Percentiles rank a stretch among this genome's conserved stretches.
These are phyloP conservation scores for Neodiprion pinetum DNA, from an alignment of 1,140 invertebrate species.

Conservation along the genomic window DNA sequence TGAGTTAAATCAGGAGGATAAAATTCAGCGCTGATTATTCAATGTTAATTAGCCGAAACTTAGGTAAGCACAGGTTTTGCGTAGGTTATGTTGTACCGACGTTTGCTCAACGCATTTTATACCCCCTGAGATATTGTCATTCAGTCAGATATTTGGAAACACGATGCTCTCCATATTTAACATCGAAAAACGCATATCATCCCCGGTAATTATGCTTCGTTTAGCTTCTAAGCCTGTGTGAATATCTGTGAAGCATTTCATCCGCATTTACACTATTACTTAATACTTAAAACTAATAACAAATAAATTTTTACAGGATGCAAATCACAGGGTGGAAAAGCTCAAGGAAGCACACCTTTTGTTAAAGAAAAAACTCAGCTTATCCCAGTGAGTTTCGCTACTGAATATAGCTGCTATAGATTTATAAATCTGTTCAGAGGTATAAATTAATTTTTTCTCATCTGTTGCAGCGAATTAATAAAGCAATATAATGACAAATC, in stretches of 20 bases:
- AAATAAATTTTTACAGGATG: slow-evolving; percentile 24
- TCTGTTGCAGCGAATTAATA: slow-evolving; percentile 40
- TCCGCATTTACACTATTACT: no score
- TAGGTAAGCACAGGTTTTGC: background rate
- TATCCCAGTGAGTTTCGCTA: slow-evolving; percentile 43
- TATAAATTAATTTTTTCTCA: background rate
- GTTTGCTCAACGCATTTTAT: background rate
- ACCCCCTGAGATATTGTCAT: background rate
- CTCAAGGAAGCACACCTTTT: slow-evolving; percentile 35
- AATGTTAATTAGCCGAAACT: background rate
- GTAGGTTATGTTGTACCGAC: background rate
- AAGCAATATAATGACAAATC: slow-evolving; percentile 40
- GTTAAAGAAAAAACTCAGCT: slow-evolving; percentile 40
- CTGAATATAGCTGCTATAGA: slow-evolving; percentile 3
- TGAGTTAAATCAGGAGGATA: background rate
- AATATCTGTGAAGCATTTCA: no score
- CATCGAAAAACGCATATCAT: no score
- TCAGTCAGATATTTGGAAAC: background rate
- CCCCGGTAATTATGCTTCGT: no score
- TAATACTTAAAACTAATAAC: no score
- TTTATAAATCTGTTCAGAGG: background rate
- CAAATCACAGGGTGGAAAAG: slow-evolving; percentile 22
- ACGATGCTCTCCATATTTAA: no score
- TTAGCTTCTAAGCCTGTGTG: no score
- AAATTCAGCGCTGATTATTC: background rate